Evolutionary conservation across 30 jellyfish, hydroid and myxozoan species (phyloP), one percentile per base, ranked within the genome.

Genomic region (Aurelia aurita): DNA sequence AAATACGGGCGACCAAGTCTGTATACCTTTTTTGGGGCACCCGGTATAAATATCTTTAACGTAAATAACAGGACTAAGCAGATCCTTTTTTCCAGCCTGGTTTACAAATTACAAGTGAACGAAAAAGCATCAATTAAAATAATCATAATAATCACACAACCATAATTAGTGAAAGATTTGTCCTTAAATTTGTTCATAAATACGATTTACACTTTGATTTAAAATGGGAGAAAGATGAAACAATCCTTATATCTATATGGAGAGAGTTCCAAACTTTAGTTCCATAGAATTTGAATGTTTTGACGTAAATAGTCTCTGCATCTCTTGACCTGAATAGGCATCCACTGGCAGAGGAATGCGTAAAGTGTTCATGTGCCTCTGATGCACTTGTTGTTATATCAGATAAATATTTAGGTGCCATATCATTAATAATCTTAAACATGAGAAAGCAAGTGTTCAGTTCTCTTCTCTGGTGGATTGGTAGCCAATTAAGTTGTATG

Each of bases 331-430:
- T 51, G 73, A 5, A 74, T 13, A 74, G 61, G 62, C 73, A 74
- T 74, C 86, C 32, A 15, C 73, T 74, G 47, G 66, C 49, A 6
- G 60, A 74, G 61, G 73, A 74, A 25, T 63, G 86, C 15, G 86
- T 74, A 74, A 21, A 35, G 44, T 74, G 86, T 21, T 74, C 61
- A 3, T 74, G 72, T 21, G 8, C 51, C 32, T 71, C 86, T 49
- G 86, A 25, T 27, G 54, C 73, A 5, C 73, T 74, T 15, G 32
- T 27, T 47, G 73, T 29, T 18, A 26, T 5, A 14, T 74, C 61
- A 10, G 72, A 18, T 27, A 51, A 27, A 74, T 74, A 53, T 25
- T 53, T 3, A 21, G 86, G 69, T 47, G 86, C 74, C 73, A 74
- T 47, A 54, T 55, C 57, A 26, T 53, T 74, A 9, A n/a, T 44